These are phyloP conservation scores for Nudaria mundana DNA, from an alignment of 2,888 invertebrate species.

Conservation along the genomic window DNA sequence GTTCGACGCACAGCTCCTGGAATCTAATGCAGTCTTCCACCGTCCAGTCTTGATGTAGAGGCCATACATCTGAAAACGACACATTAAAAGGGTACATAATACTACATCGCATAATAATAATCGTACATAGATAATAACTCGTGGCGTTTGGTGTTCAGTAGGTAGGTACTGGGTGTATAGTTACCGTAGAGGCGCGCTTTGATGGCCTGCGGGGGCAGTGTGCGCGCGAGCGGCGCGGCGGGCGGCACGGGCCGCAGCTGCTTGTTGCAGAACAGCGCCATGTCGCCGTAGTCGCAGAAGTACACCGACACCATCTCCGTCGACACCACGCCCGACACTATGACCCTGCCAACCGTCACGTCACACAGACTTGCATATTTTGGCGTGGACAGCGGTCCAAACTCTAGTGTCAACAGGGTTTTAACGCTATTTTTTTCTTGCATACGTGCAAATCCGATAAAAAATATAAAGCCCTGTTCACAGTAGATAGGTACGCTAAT, in stretches of 20 bases:
- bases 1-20: conserved; percentile 85
- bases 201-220: conserved; percentile 70
- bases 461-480: too few species aligned
- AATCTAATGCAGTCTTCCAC: conserved; percentile 88
- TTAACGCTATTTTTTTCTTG: too few species aligned
- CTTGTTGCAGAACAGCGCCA: conserved; percentile 61
- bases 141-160: too few species aligned
- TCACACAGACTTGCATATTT: too few species aligned
- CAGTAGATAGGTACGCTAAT: too few species aligned
- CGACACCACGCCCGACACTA: conserved; percentile 71
- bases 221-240: conserved; percentile 57
- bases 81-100: neutral
- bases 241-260: conserved; percentile 60
- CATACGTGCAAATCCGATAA: too few species aligned
- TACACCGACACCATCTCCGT: conserved; percentile 78
- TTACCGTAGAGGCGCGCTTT: conserved; percentile 73
- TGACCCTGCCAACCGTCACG: too few species aligned
- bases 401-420: too few species aligned
- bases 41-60: conserved; percentile 84
- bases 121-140: too few species aligned
- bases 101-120: too few species aligned
- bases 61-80: conserved; percentile 75
- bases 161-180: too few species aligned
- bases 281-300: conserved; percentile 84
- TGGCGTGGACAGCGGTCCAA: too few species aligned